phyloP scores from a whole-genome alignment of 2,888 invertebrate genomes.

The Erannis defoliaria region DNA sequence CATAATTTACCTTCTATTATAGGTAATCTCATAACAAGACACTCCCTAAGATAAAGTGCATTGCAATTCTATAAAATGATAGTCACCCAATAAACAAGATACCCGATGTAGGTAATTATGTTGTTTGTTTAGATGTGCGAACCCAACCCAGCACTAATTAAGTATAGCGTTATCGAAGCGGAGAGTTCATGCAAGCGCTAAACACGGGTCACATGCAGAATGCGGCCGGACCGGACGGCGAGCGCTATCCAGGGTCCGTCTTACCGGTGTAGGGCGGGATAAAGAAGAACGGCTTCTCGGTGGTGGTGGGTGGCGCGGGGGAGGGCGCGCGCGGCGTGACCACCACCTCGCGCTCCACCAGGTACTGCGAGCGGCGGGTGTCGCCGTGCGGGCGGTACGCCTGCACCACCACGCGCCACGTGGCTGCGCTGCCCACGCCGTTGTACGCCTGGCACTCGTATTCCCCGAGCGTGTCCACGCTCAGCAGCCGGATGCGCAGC shows the following conservation, averaged over 20 bases:
- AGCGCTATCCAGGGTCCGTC: constrained; percentile 45
- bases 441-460: constrained; percentile 97
- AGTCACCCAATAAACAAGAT: neutral
- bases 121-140: constrained; percentile 8
- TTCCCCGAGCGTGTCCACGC: constrained; percentile 91
- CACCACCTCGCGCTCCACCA: constrained; percentile 48
- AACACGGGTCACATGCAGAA: constrained; percentile 49
- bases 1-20: too few species aligned
- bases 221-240: constrained; percentile 37
- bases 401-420: constrained; percentile 91
- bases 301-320: constrained; percentile 49
- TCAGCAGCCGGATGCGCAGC: constrained; percentile 90
- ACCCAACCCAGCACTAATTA: constrained; percentile 2
- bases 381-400: constrained; percentile 90
- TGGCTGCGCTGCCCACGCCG: constrained; percentile 91
- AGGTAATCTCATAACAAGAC: neutral
- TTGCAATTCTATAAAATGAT: neutral
- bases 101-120: neutral
- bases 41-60: neutral
- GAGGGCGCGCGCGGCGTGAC: constrained; percentile 30
- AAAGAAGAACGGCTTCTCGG: constrained; percentile 51
- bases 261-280: constrained; percentile 72
- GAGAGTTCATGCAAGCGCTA: constrained; percentile 45
- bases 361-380: constrained; percentile 56
- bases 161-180: constrained; percentile 18